Evolutionary conservation across 2,797 vertebrate genomes (phyloP).

Genomic region (Cyclopterus lumpus): DNA sequence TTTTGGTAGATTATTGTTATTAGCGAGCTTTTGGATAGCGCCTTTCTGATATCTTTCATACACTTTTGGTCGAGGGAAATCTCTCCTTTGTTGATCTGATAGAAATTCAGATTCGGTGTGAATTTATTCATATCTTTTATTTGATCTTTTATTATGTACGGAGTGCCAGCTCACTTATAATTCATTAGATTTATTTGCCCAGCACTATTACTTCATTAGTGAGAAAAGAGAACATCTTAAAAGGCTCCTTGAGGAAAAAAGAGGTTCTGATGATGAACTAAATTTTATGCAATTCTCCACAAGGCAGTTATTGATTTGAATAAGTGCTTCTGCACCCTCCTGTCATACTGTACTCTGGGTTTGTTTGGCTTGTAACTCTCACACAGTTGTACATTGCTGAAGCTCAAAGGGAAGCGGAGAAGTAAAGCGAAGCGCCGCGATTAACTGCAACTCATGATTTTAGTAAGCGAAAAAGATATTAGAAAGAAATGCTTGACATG

Average conservation of each 20-base stretch:
- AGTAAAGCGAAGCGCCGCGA: not conserved
- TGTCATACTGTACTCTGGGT: not conserved
- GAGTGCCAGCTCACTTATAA: not conserved
- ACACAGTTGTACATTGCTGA: not conserved
- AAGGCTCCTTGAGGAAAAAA: constrained; percentile 18
- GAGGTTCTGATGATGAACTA: not conserved
- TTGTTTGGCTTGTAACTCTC: not conserved
- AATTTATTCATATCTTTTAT: not conserved
- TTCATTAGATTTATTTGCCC: constrained; percentile 10
- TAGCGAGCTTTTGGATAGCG: not conserved
- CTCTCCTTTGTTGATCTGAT: not conserved
- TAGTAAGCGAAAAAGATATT: not conserved
- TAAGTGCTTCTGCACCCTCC: constrained; percentile 6
- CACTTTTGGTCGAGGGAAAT: not conserved
- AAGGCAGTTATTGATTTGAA: constrained; percentile 29
- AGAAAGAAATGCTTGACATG: not conserved
- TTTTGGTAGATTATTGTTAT: not conserved
- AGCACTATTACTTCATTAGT: constrained; percentile 1
- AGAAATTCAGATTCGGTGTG: not conserved
- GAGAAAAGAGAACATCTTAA: constrained; percentile 17
- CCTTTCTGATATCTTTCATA: not conserved
- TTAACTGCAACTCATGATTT: not conserved
- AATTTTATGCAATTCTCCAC: not conserved
- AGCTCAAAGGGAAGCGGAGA: not conserved
- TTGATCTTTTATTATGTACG: not conserved